Evolutionary conservation across 2,797 vertebrate genomes (phyloP).

Genomic region (Betta splendens): DNA sequence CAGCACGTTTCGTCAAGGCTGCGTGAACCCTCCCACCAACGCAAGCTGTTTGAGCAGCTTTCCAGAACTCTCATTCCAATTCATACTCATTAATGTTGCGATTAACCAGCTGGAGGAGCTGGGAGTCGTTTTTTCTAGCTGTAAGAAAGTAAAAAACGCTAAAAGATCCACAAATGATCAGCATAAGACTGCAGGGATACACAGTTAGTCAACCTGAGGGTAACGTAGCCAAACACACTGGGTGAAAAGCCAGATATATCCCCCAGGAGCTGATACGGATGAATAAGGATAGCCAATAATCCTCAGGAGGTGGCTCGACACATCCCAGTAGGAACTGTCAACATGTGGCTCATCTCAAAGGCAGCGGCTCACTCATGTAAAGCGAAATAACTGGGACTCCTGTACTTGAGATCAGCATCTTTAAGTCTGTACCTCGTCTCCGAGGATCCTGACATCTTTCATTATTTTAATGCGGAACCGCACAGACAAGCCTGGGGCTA

Average conservation of each 20-base stretch:
- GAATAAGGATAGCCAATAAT: no score
- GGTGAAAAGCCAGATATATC: no score
- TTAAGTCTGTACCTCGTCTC: not conserved
- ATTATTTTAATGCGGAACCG: conserved; percentile 6
- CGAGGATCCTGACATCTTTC: not conserved
- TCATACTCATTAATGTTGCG: not conserved
- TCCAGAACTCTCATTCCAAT: not conserved
- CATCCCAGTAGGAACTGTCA: no score
- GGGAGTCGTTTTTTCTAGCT: not conserved
- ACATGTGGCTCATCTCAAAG: conserved; percentile 5
- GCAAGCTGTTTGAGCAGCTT: not conserved
- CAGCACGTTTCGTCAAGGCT: not conserved
- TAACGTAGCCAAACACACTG: no score
- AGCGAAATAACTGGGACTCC: conserved; percentile 5
- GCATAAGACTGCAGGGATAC: no score
- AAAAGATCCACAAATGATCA: no score
- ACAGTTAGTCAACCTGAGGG: no score
- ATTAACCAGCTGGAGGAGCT: conserved; percentile 7
- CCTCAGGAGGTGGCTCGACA: no score
- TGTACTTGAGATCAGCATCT: conserved; percentile 4
- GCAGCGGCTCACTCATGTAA: conserved; percentile 8
- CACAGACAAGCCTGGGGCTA: not conserved
- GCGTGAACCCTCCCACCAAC: not conserved
- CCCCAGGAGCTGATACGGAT: no score
- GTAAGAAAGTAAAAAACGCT: no score